These are phyloP conservation scores for Coracias cyanogaster DNA, from an alignment of 2,797 vertebrate genomes.

Conservation along the genomic window DNA sequence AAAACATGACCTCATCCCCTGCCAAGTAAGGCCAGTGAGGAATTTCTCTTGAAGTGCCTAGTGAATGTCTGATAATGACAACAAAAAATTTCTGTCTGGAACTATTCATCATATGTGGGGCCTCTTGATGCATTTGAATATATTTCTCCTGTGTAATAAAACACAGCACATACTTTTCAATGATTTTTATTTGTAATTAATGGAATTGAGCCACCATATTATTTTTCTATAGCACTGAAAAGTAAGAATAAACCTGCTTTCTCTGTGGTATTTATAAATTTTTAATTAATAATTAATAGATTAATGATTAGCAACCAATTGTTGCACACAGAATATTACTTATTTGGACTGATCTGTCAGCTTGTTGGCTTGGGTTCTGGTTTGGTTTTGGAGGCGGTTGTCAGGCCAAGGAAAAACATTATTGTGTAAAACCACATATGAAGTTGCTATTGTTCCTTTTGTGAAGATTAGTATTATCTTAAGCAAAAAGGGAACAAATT, in stretches of 20 bases:
- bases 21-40: not conserved
- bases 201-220: not conserved
- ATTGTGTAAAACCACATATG: not conserved
- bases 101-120: not conserved
- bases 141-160: not conserved
- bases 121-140: not conserved
- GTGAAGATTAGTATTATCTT: not conserved
- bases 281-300: not conserved
- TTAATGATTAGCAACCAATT: not conserved
- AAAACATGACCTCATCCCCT: not conserved
- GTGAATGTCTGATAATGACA: not conserved
- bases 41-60: not conserved
- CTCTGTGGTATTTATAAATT: not conserved
- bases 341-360: not conserved
- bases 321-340: not conserved
- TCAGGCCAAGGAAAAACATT: not conserved
- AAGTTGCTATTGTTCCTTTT: not conserved
- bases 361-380: not conserved
- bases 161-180: not conserved
- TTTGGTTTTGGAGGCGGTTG: not conserved
- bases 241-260: not conserved
- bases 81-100: not conserved
- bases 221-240: not conserved
- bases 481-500: not conserved
- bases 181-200: not conserved